Conservation (phyloP, 1,140 invertebrate genomes). For the Oreohelix idahoensis region DNA sequence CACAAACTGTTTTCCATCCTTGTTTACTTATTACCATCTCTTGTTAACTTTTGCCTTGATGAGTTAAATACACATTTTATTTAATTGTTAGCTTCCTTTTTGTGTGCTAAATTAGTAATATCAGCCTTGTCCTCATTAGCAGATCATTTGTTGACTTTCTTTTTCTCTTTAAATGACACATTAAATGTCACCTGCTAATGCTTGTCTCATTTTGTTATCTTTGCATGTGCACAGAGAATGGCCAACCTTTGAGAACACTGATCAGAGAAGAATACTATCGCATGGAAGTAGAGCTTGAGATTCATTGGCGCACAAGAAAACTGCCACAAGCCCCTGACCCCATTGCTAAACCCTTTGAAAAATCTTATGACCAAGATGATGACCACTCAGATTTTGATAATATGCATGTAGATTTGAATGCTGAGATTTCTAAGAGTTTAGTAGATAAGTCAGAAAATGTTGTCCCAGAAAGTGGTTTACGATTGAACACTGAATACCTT, state of each 20-base stretch:
- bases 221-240: conserved; percentile 56
- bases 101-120: too few species aligned
- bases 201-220: conserved; percentile 34
- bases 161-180: too few species aligned
- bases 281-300: conserved; percentile 66
- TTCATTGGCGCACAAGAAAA: conserved; percentile 56
- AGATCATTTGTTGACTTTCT: too few species aligned
- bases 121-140: too few species aligned
- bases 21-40: too few species aligned
- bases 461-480: neutral
- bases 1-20: too few species aligned
- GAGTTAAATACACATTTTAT: too few species aligned
- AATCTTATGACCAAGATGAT: neutral
- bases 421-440: neutral
- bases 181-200: neutral
- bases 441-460: neutral
- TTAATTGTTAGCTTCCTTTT: too few species aligned
- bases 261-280: conserved; percentile 67
- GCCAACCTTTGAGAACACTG: conserved; percentile 44
- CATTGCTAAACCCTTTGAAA: neutral
- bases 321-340: neutral
- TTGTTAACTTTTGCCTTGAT: too few species aligned
- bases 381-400: neutral
- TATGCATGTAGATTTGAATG: neutral
- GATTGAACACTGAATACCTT: neutral